Percentiles rank a stretch among this genome's conserved stretches.
Evolutionary conservation across 2,113 vertebrate genomes (phyloP).

Genomic region (Sylvilagus bachmani): DNA sequence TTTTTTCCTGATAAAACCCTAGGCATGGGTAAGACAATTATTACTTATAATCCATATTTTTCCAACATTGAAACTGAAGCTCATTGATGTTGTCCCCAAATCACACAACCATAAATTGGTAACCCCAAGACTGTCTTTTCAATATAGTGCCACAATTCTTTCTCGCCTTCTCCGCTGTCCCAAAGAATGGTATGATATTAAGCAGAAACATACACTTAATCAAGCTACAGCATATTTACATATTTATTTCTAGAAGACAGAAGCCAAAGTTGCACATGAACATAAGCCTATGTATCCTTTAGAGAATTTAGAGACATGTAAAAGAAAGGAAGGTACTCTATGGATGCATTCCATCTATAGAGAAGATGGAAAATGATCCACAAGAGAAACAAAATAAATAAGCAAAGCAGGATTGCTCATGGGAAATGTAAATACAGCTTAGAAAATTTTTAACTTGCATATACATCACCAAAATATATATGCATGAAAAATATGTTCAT

Average conservation of each 20-base stretch:
- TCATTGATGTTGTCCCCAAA: background rate
- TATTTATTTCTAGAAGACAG: background rate
- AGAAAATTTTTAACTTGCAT: background rate
- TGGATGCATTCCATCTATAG: background rate
- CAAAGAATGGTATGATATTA: background rate
- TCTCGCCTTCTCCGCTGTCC: background rate
- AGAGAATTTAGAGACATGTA: background rate
- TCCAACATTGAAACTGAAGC: background rate
- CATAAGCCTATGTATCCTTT: background rate
- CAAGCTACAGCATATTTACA: background rate
- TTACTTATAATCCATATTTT: background rate
- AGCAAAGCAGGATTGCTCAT: background rate
- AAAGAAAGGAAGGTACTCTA: background rate
- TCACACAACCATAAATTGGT: background rate
- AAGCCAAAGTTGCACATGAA: conserved; percentile 14
- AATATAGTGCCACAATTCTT: background rate
- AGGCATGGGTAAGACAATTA: background rate
- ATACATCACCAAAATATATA: background rate
- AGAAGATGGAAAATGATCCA: background rate
- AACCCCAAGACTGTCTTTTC: background rate
- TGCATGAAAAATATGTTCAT: background rate
- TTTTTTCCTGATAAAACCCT: background rate
- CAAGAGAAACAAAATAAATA: background rate
- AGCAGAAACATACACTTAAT: conserved; percentile 24
- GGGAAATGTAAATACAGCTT: background rate